Base-by-base conservation (phyloP, 2,888 invertebrate species). In the Cepaea hortensis region DNA sequence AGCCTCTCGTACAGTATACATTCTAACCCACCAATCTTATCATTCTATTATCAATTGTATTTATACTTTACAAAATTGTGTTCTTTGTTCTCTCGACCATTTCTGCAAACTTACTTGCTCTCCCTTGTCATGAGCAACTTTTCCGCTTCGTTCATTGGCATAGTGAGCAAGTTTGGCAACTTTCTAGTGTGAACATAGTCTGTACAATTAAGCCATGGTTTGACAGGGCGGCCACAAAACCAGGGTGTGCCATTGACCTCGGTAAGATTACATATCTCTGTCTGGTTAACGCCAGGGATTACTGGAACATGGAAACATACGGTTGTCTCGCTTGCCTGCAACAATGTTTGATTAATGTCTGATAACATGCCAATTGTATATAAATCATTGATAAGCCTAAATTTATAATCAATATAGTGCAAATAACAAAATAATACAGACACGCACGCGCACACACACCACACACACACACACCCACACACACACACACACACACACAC, bases 221-320 rank as follows among this genome's bases (percentile, higher is more conserved):
- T 84, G 15, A 84, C 84, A 15, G 84, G 84, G 18, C 62, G 84
- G 0, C 84, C 84, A 48, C 84, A 84, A 20, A 23, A 84, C 76
- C 76, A 84, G 20, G 84, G 84, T 0, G 84, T 62, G n/a, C 84
- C 76, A 46, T 84, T 84, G 61, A 48, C 11, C 13, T 23, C 46
- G 11, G 84, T 62, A 2, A 76, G 35, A 55, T 84, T 48, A 84
- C 84, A 84, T 62, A 84, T 18, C 20, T 84, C 76, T 7, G 50
- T 23, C 23, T 48, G 18, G 62, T 55, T 11, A 61, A 61, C 50
- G 11, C 84, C 84, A 4, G 84, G 84, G 61, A 84, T 35, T 20
- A 84, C 65, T 0, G 61, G 76, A n/a, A 72, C 70, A 46, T 84
- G 70, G 18, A 13, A 62, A 46, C 84, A 84, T 7, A 61, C 75